phyloP scores from a whole-genome alignment of 2,797 vertebrate species.

The Urocyon cinereoargenteus region DNA sequence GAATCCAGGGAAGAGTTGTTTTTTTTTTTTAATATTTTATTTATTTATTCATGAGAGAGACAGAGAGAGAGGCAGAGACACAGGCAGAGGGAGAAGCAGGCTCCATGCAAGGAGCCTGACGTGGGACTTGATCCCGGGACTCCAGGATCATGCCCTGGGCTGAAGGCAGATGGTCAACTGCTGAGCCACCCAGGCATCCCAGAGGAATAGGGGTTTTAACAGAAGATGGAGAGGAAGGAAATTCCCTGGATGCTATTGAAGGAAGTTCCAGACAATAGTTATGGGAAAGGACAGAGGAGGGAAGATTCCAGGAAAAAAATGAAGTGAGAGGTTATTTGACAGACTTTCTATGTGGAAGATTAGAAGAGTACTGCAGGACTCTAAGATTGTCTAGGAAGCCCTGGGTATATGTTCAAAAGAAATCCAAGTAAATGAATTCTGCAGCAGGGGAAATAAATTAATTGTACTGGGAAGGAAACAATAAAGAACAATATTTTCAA shows the following conservation, averaged over 20 bases:
- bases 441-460: constrained; percentile 21
- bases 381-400: background rate
- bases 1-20: background rate
- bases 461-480: background rate
- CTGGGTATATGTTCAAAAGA: background rate
- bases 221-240: background rate
- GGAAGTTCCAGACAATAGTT: background rate
- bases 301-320: background rate
- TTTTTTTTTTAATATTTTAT: too few relatives aligned
- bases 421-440: background rate
- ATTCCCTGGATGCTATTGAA: background rate
- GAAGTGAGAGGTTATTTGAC: background rate
- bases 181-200: too few relatives aligned
- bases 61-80: too few relatives aligned
- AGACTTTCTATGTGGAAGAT: background rate
- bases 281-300: background rate
- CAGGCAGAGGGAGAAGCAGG: too few relatives aligned
- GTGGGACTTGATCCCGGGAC: too few relatives aligned
- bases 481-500: background rate
- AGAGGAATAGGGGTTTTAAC: background rate
- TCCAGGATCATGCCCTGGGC: too few relatives aligned
- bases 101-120: too few relatives aligned
- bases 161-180: too few relatives aligned
- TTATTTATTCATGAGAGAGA: too few relatives aligned
- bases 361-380: background rate